Evolutionary conservation across 2,113 vertebrate genomes (phyloP).

Genomic region (Psilopsiagon aymara): DNA sequence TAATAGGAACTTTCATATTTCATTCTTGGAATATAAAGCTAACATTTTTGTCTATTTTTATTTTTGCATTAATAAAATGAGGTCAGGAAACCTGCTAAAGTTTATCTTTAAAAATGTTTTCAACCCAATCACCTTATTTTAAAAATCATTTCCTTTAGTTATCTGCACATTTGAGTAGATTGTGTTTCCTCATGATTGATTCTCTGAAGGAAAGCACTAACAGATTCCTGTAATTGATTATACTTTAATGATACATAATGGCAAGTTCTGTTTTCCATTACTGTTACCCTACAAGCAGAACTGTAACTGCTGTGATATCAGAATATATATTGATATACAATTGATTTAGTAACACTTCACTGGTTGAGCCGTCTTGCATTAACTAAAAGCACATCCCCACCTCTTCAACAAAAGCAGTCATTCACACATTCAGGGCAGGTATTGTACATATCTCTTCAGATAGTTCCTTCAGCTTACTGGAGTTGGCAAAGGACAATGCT

Average conservation of each 20-base stretch:
- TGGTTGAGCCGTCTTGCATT: neutral
- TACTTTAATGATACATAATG: slow-evolving; percentile 28
- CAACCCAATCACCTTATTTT: slow-evolving; percentile 48
- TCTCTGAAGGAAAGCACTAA: slow-evolving; percentile 54
- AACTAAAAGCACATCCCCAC: neutral
- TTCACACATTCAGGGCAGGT: neutral
- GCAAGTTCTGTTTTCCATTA: slow-evolving; percentile 53
- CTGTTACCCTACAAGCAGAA: neutral
- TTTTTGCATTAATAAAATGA: slow-evolving; percentile 50
- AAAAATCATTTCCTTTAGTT: slow-evolving; percentile 62
- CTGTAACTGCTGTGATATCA: neutral
- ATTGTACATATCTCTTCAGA: neutral
- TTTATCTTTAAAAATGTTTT: slow-evolving; percentile 57
- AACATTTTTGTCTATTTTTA: slow-evolving; percentile 21
- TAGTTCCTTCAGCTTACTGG: neutral
- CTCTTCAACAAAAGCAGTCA: fast-evolving
- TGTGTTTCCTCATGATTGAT: neutral
- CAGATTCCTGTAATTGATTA: slow-evolving; percentile 40
- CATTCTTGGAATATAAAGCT: slow-evolving; percentile 1
- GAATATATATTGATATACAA: neutral
- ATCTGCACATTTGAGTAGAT: slow-evolving; percentile 12
- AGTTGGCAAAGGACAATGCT: neutral
- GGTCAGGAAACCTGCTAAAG: slow-evolving; percentile 48
- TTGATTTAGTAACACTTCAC: neutral
- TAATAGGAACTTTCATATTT: slow-evolving; percentile 20